Conservation (phyloP, 2,797 vertebrate genomes). For the Semotilus atromaculatus region DNA sequence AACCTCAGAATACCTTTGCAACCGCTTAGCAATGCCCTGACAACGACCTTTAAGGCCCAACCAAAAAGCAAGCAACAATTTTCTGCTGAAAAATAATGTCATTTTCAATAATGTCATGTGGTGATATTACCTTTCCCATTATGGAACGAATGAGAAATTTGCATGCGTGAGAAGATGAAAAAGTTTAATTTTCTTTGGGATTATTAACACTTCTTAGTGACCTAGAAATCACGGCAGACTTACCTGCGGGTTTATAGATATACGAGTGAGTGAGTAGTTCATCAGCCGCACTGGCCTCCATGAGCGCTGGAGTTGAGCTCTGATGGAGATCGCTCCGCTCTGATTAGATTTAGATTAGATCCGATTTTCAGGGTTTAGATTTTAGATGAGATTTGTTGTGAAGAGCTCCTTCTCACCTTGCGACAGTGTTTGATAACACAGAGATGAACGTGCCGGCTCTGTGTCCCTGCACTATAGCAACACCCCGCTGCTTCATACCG, state of each 20-base stretch:
- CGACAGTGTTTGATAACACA: conserved; percentile 34
- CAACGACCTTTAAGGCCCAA: not conserved
- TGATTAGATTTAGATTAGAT: conserved; percentile 60
- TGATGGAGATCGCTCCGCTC: conserved; percentile 45
- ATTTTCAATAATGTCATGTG: not conserved
- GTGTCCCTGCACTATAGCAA: conserved; percentile 6
- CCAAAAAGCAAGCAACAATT: not conserved
- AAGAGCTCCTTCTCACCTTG: conserved; percentile 12
- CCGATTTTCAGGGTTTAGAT: conserved; percentile 41
- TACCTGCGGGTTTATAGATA: not conserved
- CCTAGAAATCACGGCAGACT: not conserved
- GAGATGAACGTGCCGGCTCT: not conserved
- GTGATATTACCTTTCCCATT: not conserved
- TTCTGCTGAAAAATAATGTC: not conserved
- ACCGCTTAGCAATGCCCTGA: not conserved
- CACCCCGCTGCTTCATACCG: conserved; percentile 5
- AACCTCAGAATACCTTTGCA: not conserved
- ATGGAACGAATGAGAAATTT: not conserved
- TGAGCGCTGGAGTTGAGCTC: conserved; percentile 37
- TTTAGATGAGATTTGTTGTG: conserved; percentile 35
- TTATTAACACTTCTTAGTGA: conserved; percentile 3
- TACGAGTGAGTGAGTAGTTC: conserved; percentile 14
- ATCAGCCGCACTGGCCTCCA: conserved; percentile 2
- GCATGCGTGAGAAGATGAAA: conserved; percentile 11
- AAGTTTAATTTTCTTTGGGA: conserved; percentile 24